Conservation (phyloP, 92 coral and sea anemone genomes). For the Paragorgia papillata region DNA sequence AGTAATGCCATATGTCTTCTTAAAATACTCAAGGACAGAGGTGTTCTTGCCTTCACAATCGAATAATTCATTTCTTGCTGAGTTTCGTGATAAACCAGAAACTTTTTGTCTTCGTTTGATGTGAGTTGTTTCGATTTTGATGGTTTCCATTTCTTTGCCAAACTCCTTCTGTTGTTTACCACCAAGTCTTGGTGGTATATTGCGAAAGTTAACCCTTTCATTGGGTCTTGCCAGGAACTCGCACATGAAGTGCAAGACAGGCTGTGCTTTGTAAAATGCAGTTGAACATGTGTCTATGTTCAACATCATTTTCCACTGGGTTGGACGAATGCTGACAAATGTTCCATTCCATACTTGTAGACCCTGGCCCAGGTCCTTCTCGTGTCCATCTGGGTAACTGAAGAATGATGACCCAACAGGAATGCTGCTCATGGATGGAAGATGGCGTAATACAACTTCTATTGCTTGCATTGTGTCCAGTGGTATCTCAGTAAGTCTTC, state of each 20-base stretch:
- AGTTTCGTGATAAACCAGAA: slow-evolving; percentile 56
- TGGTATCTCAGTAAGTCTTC: slow-evolving; percentile 37
- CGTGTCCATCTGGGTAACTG: slow-evolving; percentile 26
- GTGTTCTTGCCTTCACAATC: slow-evolving; percentile 45
- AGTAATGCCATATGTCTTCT: slow-evolving; percentile 49
- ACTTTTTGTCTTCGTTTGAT: slow-evolving; percentile 67
- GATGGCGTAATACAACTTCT: slow-evolving; percentile 44
- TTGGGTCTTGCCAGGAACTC: too few species aligned
- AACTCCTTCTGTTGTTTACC: slow-evolving; percentile 24
- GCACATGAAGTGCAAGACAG: slow-evolving; percentile 66
- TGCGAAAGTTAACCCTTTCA: slow-evolving; percentile 2
- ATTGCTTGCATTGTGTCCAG: slow-evolving; percentile 48
- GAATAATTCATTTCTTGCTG: slow-evolving; percentile 58
- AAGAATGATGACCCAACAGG: slow-evolving; percentile 49
- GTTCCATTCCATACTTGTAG: slow-evolving; percentile 57
- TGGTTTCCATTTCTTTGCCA: slow-evolving; percentile 61
- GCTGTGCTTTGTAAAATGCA: slow-evolving; percentile 77
- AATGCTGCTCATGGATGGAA: slow-evolving; percentile 39
- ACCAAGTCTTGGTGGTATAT: slow-evolving; percentile 4
- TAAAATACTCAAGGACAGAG: slow-evolving; percentile 76
- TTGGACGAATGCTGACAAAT: slow-evolving; percentile 49
- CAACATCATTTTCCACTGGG: slow-evolving; percentile 64
- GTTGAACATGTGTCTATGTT: slow-evolving; percentile 30
- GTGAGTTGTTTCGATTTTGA: slow-evolving; percentile 61
- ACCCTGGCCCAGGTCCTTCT: slow-evolving; percentile 52